phyloP scores from a whole-genome alignment of 2,888 invertebrate species.

The Seira sanloemensis region DNA sequence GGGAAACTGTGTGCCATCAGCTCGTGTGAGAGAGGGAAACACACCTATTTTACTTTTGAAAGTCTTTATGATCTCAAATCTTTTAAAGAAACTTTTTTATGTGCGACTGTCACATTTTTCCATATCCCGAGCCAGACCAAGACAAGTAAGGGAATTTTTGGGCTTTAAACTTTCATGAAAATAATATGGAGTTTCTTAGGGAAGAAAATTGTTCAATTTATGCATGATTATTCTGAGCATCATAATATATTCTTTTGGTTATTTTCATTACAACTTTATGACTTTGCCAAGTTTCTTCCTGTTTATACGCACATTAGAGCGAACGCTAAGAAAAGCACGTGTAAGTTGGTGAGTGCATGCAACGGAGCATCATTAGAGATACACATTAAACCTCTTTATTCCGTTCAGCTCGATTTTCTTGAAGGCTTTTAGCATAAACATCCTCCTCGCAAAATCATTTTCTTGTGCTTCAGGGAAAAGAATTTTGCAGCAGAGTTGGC shows the following conservation, averaged over 20 bases:
- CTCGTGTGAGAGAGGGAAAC: constrained; percentile 24
- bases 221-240: constrained; percentile 4
- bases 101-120: constrained; percentile 34
- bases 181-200: constrained; percentile 2
- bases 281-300: constrained; percentile 8
- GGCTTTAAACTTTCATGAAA: not conserved
- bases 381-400: too few relatives aligned
- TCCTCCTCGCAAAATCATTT: too few relatives aligned
- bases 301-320: constrained; percentile 7
- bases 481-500: too few relatives aligned
- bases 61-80: constrained; percentile 58
- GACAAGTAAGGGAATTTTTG: not conserved
- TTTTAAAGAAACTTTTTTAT: constrained; percentile 50
- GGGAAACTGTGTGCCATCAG: not conserved
- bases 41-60: constrained; percentile 56
- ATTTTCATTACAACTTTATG: constrained; percentile 14
- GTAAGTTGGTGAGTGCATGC: too few relatives aligned
- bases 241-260: constrained; percentile 8
- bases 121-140: not conserved
- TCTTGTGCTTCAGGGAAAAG: too few relatives aligned
- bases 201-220: not conserved
- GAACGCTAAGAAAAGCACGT: constrained; percentile 27
- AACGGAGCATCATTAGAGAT: too few relatives aligned
- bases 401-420: too few relatives aligned
- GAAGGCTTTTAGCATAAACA: too few relatives aligned